Base-by-base conservation (phyloP, 1,140 invertebrate species). In the Ceratina australensis region DNA sequence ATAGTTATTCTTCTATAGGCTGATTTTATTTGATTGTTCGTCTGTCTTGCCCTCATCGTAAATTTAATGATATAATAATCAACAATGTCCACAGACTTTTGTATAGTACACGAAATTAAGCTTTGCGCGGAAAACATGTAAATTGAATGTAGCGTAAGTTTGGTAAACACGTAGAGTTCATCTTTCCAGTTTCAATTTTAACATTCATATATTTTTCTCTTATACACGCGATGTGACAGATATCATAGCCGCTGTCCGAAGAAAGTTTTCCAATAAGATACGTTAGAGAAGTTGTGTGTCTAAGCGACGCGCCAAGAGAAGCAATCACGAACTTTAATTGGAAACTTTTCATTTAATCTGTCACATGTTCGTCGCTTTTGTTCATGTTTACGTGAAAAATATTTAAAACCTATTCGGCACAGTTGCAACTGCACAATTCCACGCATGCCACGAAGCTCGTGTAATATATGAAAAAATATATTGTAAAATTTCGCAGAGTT, bases 261-360 rank as follows among this genome's bases (percentile, higher is more conserved):
- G 28, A 47, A 75, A 57, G 24, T 67, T 56, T 67, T 33, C 28
- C 33, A 75, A 75, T 22, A 28, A 67, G 50, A 16, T 24, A 57
- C 61, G 18, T 56, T 67, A 26, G 18, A 22, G 7, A 66, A 74
- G 61, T 74, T 74, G 15, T 57, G 13, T 5, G 33, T 26, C 13
- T 18, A 49, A 18, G 33, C 33, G 33, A 42, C 33, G 33, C 33
- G 33, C 33, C 52, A 28, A 52, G 26, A 47, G 28, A 74, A 74
- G 63, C 52, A 66, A 66, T 66, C 28, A 52, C 63, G 20, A 66
- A 74, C 20, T 74, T 66, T 74, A 74, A 74, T 66, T 57, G 52
- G 52, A 54, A 74, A 74, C 16, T n/a, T 57, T 47, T 74, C 63
- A 15, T 15, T 12, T 66, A 24, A 74, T 74, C 33, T 65, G 16